These are phyloP conservation scores for Thereva nobilitata DNA, from an alignment of 2,888 invertebrate species.

Conservation along the genomic window DNA sequence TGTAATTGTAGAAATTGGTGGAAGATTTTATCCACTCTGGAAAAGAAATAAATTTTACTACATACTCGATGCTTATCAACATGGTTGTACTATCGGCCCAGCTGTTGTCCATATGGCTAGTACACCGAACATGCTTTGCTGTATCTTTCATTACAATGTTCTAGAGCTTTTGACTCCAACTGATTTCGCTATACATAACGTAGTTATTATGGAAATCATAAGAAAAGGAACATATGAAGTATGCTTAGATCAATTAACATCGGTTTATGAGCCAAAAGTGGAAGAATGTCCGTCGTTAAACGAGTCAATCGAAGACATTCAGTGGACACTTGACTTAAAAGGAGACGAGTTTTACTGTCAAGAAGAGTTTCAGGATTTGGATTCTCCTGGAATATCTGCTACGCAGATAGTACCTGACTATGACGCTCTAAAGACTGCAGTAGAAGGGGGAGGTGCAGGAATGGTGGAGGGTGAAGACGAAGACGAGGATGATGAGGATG, in stretches of 20 bases:
- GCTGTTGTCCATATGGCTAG: constrained; percentile 53
- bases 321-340: background rate
- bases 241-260: constrained; percentile 44
- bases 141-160: constrained; percentile 51
- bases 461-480: constrained; percentile 38
- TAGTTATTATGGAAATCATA: background rate
- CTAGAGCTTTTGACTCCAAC: constrained; percentile 49
- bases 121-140: constrained; percentile 49
- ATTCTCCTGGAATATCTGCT: constrained; percentile 44
- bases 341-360: background rate
- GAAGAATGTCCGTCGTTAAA: constrained; percentile 21
- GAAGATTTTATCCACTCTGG: constrained; percentile 53
- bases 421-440: constrained; percentile 33
- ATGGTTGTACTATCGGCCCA: constrained; percentile 43
- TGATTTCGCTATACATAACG: constrained; percentile 7
- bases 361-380: constrained; percentile 36
- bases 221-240: constrained; percentile 19
- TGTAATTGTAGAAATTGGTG: constrained; percentile 52
- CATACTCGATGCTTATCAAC: constrained; percentile 54
- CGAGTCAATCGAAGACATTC: constrained; percentile 24
- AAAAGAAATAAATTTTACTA: constrained; percentile 51
- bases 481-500: constrained; percentile 38
- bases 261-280: constrained; percentile 23
- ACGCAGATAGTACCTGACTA: constrained; percentile 39
- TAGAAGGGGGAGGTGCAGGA: constrained; percentile 28